These are phyloP conservation scores for Diaperis boleti DNA, from an alignment of 2,888 invertebrate genomes.

Conservation along the genomic window DNA sequence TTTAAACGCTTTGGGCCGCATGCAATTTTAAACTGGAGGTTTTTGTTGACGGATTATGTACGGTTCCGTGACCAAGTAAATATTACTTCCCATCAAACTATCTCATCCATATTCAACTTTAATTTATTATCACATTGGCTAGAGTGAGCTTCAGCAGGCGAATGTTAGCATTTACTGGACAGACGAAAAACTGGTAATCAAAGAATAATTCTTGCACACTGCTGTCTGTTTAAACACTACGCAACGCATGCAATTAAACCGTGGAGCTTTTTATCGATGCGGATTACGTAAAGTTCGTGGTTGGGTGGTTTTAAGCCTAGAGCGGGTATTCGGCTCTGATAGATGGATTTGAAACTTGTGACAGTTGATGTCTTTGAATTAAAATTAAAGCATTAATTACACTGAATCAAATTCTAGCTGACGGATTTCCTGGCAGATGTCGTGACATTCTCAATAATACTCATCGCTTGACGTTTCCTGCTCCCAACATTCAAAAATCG, in stretches of 20 bases:
- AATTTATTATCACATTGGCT: too few relatives aligned
- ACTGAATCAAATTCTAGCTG: constrained; percentile 62
- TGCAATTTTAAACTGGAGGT: constrained; percentile 27
- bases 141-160: too few relatives aligned
- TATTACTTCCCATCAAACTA: too few relatives aligned
- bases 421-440: constrained; percentile 67
- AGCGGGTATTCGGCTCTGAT: constrained; percentile 40
- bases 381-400: constrained; percentile 64
- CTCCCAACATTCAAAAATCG: constrained; percentile 62
- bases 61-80: too few relatives aligned
- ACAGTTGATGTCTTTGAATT: constrained; percentile 56
- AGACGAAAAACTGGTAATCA: too few relatives aligned
- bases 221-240: too few relatives aligned
- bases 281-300: constrained; percentile 47
- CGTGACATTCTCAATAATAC: constrained; percentile 63
- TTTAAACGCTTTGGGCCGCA: constrained; percentile 17
- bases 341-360: constrained; percentile 49
- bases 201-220: too few relatives aligned
- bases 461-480: constrained; percentile 64
- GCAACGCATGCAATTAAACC: constrained; percentile 25
- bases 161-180: too few relatives aligned
- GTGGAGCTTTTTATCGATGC: constrained; percentile 30
- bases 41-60: constrained; percentile 30
- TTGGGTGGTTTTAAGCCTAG: constrained; percentile 48
- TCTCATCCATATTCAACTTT: too few relatives aligned